phyloP scores from a whole-genome alignment of 1,140 invertebrate species.

The Hestina assimilis region DNA sequence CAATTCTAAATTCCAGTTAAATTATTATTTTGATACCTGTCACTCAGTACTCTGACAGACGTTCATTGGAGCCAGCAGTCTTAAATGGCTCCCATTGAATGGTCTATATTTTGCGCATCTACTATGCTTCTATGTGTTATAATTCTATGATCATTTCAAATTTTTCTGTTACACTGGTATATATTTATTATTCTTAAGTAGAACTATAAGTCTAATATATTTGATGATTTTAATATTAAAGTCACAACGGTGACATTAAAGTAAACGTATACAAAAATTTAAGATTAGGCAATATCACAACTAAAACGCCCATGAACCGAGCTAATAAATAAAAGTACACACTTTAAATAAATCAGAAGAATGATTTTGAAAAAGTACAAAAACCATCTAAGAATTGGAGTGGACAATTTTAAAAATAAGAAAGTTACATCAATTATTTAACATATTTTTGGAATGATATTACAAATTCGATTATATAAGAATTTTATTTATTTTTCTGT shows the following conservation, averaged over 20 bases:
- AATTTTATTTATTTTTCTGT: not conserved
- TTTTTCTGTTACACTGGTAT: slow-evolving; percentile 47
- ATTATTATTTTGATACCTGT: too few relatives aligned
- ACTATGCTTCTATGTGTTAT: too few relatives aligned
- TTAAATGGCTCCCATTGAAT: too few relatives aligned
- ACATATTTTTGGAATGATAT: slow-evolving; percentile 1
- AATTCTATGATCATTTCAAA: too few relatives aligned
- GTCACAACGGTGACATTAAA: slow-evolving; percentile 64
- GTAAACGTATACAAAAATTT: slow-evolving; percentile 77
- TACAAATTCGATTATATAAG: not conserved
- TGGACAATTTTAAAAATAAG: not conserved
- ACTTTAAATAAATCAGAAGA: not conserved
- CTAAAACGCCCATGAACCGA: slow-evolving; percentile 58
- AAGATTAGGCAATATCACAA: slow-evolving; percentile 75
- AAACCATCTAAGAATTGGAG: not conserved
- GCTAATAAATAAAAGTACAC: slow-evolving; percentile 60
- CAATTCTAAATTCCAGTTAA: too few relatives aligned
- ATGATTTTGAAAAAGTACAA: not conserved
- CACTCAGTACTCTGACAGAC: too few relatives aligned
- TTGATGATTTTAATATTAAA: slow-evolving; percentile 65
- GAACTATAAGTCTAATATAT: slow-evolving; percentile 56
- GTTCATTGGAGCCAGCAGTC: too few relatives aligned
- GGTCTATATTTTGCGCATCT: too few relatives aligned
- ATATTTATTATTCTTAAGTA: slow-evolving; percentile 47
- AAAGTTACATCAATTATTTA: not conserved